Evolutionary conservation across 2,113 vertebrate genomes (phyloP).

Genomic region (human (Homo sapiens)): DNA sequence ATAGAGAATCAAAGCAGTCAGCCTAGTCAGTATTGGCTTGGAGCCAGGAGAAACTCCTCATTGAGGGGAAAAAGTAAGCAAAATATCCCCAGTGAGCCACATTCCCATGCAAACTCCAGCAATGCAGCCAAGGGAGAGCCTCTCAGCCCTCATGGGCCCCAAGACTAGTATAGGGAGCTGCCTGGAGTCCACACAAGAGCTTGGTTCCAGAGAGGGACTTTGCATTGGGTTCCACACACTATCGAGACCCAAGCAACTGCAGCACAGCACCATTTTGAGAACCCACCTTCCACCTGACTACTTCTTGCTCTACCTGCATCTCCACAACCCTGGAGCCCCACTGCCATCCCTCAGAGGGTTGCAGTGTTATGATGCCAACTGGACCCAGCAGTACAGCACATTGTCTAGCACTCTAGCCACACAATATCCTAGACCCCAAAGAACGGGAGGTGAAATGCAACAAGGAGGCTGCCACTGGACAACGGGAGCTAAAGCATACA

Average conservation of each 20-base stretch:
- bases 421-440: neutral
- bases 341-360: neutral
- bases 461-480: neutral
- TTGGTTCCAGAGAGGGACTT: neutral
- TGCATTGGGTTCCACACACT: neutral
- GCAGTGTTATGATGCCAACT: neutral
- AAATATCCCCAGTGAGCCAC: neutral
- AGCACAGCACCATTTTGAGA: neutral
- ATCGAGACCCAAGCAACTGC: neutral
- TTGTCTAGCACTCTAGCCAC: neutral
- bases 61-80: neutral
- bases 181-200: neutral
- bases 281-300: neutral
- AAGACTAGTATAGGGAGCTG: neutral
- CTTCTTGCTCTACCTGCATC: neutral
- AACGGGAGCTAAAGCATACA: neutral
- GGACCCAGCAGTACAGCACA: neutral
- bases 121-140: neutral
- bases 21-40: neutral
- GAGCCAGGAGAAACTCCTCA: neutral
- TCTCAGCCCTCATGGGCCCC: neutral
- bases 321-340: neutral
- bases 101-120: neutral
- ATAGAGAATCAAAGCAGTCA: neutral
- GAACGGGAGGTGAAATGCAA: neutral